Base-by-base conservation (phyloP, 2,113 vertebrate species). In the Delphinus delphis region DNA sequence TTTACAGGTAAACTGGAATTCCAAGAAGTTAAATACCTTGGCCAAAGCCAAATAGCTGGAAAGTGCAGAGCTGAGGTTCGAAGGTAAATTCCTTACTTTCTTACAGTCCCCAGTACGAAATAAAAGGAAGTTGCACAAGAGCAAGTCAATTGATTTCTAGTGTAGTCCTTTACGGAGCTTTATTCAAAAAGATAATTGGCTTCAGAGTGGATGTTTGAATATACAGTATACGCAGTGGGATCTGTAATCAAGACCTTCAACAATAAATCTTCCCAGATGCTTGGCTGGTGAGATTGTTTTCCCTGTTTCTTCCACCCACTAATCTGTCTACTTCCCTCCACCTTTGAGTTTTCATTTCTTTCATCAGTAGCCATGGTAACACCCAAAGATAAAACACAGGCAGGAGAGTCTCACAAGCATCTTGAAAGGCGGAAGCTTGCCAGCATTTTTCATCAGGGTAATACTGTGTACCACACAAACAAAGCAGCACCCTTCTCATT, bases 361-460 rank as follows among this genome's bases (percentile, higher is more conserved):
- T 96, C 96, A 97, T 98, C 97, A 97, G 98, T 98, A 98, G 92
- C 97, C 98, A 98, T 98, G 98, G 98, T 92, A 99, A 98, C 98
- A 97, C 38, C 92, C 91, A 96, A 38, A 97, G 95, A 98, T 95
- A 97, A 96, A 98, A 96, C 96, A 95, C 33, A 38, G 93, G 77
- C 97, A 93, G 97, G 93, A 97, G 89, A 94, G 38, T 89, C 70
- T 47, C 33, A 9, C 89, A 97, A 96, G 96, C 68, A 80, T 97
- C 95, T 97, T 95, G 77, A 96, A 94, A 95, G n/a, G 17, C 76
- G 74, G 97, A 93, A 97, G 86, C 87, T 67, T 85, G 93, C 90
- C 97, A 97, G 62, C 63, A 36, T 97, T 98, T 97, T 95, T 96
- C 96, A 90, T 86, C 95, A 85, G 93, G 71, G 38, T 62, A 82